Evolutionary conservation across 2,797 vertebrate genomes (phyloP), one percentile per base, ranked within the genome.

Genomic region (Catostomus latipinnis): DNA sequence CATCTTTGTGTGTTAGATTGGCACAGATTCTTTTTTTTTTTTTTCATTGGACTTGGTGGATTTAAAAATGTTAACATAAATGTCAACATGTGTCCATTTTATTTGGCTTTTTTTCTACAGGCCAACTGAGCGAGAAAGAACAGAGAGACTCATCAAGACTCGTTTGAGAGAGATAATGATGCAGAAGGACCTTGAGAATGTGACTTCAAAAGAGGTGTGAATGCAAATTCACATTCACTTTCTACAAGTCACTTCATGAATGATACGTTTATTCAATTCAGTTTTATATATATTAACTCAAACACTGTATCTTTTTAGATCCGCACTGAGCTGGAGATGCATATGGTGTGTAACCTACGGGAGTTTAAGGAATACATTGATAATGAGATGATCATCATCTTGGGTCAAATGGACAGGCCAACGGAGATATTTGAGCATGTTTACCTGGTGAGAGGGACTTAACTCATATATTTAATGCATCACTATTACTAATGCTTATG

Each of bases 331-430:
- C 93, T 99, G 93, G 98, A 99, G 91, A 98, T 98, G 94, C 97
- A 98, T 87, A 99, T 99, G 98, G 96, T 93, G 14, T 99, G 97
- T 74, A 98, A 98, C 91, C 91, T 99, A 88, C 91, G 96, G 70
- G 97, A 99, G 91, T 99, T 98, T 84, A 99, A 98, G 45, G 97
- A 98, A 84, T 99, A 96, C 92, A 99, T 99, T 50, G 98, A 99
- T 90, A 99, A 99, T 1, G 97, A 99, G 88, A 99, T 99, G 96
- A 98, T 99, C 1, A 92, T 98, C 87, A 99, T 99, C 89, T 93
- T 99, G 71, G 97, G 98, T 60, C 98, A 99, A 91, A 99, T 99
- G 97, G 98, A 99, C 91, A 98, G 97, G 83, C 97, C 97, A 84
- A 98, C 97, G 0, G 96, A 99, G 88, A 98, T 99, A 89, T 99